phyloP scores from a whole-genome alignment of 2,113 vertebrate genomes.

The Acrocephalus arundinaceus region DNA sequence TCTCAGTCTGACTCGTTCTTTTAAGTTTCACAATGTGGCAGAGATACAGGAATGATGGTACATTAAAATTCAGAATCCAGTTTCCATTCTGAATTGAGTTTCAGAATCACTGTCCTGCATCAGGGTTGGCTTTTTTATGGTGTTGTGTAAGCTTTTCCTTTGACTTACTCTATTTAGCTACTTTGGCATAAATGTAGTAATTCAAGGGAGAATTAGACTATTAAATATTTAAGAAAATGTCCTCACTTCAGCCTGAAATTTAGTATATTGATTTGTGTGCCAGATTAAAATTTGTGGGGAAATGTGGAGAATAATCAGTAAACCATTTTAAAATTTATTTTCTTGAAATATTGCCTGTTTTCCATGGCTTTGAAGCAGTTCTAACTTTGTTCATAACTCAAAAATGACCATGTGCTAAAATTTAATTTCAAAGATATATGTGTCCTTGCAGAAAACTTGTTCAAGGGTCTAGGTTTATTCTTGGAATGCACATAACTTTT shows the following conservation, averaged over 20 bases:
- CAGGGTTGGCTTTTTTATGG: background rate
- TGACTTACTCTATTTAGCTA: background rate
- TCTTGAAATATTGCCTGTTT: conserved; percentile 10
- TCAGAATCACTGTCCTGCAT: background rate
- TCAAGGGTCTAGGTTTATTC: background rate
- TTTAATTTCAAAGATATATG: conserved; percentile 39
- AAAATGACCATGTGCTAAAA: background rate
- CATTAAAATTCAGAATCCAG: background rate
- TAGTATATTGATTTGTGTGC: background rate
- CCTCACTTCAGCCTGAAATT: conserved; percentile 25
- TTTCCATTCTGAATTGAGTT: conserved; percentile 3
- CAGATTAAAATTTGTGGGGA: background rate
- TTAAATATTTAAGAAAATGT: conserved; percentile 49
- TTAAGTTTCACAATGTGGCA: background rate
- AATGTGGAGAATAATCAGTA: conserved; percentile 14
- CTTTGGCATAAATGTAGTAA: conserved; percentile 29
- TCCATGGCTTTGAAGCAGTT: background rate
- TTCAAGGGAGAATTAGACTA: conserved; percentile 17
- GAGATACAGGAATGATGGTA: background rate
- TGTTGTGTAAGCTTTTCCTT: background rate
- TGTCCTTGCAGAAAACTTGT: conserved; percentile 9
- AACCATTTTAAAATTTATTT: background rate
- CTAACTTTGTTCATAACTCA: conserved; percentile 34
- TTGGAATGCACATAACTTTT: background rate
- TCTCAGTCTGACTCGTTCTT: background rate